Base-by-base conservation (phyloP, 2,113 vertebrate genomes). In the Sander lucioperca region DNA sequence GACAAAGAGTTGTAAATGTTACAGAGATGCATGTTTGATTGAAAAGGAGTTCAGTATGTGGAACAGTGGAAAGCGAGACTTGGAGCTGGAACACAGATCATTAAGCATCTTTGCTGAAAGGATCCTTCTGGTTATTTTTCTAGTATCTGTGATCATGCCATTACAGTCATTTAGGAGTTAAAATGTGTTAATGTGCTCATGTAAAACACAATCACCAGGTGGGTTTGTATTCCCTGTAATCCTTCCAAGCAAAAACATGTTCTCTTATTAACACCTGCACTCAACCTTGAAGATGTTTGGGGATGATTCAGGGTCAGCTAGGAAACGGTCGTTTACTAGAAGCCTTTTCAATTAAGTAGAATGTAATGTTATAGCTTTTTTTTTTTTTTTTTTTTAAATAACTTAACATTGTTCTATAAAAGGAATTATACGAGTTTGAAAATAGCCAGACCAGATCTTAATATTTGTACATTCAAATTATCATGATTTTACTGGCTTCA, bases 21-120 rank as follows among this genome's bases (percentile, higher is more conserved):
- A 93, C 84, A 93, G 68, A 84, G 82, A 82, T 0, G 57, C 87
- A 91, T 94, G 92, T 85, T 92, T 93, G 92, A 93, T 93, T 93
- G 81, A 94, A 79, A 36, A 80, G 80, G 56, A 68, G 66, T 77
- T 77, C 48, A 71, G 88, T 57, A 73, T 83, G 88, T 86, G 83
- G 83, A 90, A 58, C 79, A 79, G 85, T 63, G 76, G 57, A 72
- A 76, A 80, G 82, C 39, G 30, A 9, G 79, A 74, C 78, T 59
- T 67, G 59, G 80, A 59, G 67, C 74, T 56, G 53, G 62, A 80
- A 36, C 56, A n/a, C 66, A 73, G 33, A 33, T 6, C 33, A 33
- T 33, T 6, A 77, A 73, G 68, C 50, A 50, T 87, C 77, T 79
- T 80, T 69, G 72, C 85, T 88, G 65, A 84, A 85, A 82, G 82